Conservation (phyloP, 2,888 invertebrate species). For the Drosophila bunnanda region DNA sequence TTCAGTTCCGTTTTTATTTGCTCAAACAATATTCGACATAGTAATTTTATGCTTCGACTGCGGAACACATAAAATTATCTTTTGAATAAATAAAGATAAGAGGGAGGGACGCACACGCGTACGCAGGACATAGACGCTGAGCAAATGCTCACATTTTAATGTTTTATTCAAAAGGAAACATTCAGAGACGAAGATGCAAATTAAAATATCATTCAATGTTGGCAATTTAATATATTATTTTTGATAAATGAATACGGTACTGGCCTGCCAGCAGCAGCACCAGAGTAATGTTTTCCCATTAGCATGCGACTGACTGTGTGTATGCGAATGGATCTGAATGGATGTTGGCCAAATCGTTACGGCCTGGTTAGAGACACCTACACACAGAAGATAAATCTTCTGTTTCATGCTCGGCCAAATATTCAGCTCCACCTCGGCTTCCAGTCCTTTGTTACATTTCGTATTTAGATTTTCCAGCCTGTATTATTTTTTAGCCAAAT, state of each 20-base stretch:
- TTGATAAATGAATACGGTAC: slow-evolving; percentile 75
- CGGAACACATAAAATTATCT: slow-evolving; percentile 80
- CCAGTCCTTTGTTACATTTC: slow-evolving; percentile 29
- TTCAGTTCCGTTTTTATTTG: slow-evolving; percentile 74
- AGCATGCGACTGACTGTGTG: slow-evolving; percentile 42
- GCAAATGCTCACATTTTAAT: slow-evolving; percentile 67
- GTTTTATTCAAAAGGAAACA: slow-evolving; percentile 80
- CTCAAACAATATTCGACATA: slow-evolving; percentile 80
- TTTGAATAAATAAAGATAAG: slow-evolving; percentile 80
- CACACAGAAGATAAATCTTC: slow-evolving; percentile 56
- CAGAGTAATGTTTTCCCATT: slow-evolving; percentile 51
- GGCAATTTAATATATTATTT: slow-evolving; percentile 80
- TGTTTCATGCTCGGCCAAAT: slow-evolving; percentile 61
- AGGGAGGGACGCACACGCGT: slow-evolving; percentile 55
- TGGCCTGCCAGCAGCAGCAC: slow-evolving; percentile 28
- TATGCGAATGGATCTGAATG: slow-evolving; percentile 18
- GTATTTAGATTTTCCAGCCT: slow-evolving; percentile 38
- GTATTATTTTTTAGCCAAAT: slow-evolving; percentile 34
- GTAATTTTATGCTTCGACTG: slow-evolving; percentile 80
- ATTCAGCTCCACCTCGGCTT: neutral
- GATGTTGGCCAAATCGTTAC: slow-evolving; percentile 20
- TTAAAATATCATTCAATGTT: slow-evolving; percentile 80
- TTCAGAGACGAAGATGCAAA: slow-evolving; percentile 76
- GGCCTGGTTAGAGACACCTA: slow-evolving; percentile 43
- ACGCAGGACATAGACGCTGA: slow-evolving; percentile 28